phyloP scores from a whole-genome alignment of 2,113 vertebrate genomes.

The Sander vitreus region DNA sequence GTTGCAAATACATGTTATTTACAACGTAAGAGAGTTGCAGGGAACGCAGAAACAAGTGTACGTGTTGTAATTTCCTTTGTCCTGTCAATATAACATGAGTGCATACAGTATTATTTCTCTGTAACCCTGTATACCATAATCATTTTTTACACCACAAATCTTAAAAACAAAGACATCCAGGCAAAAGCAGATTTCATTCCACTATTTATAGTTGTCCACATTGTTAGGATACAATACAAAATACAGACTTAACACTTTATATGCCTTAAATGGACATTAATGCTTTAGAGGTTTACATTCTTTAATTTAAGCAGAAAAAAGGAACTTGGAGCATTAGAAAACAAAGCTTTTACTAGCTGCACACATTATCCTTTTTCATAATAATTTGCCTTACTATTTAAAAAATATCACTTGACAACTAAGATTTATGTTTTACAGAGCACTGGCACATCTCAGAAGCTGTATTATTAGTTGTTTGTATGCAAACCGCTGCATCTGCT shows the following conservation, averaged over 20 bases:
- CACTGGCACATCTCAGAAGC: constrained; percentile 29
- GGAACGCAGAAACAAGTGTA: not conserved
- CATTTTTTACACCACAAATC: not conserved
- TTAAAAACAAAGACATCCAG: constrained; percentile 28
- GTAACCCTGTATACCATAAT: not conserved
- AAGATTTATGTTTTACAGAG: constrained; percentile 29
- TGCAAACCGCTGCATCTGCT: constrained; percentile 32
- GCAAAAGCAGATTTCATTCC: constrained; percentile 30
- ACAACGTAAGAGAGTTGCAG: not conserved
- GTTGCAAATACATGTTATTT: constrained; percentile 3
- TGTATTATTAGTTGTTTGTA: constrained; percentile 24
- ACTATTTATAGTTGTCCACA: constrained; percentile 57
- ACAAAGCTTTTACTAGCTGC: constrained; percentile 31
- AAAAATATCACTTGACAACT: constrained; percentile 36
- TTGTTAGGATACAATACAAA: constrained; percentile 67
- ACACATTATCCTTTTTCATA: constrained; percentile 35
- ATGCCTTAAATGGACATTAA: constrained; percentile 38
- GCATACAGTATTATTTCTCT: not conserved
- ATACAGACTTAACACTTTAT: constrained; percentile 61
- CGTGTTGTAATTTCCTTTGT: not conserved
- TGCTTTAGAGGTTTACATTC: constrained; percentile 43
- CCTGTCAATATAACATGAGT: not conserved
- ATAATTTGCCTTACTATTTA: constrained; percentile 28
- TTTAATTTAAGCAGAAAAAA: constrained; percentile 33
- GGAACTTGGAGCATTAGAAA: constrained; percentile 41